phyloP scores from a whole-genome alignment of 2,113 vertebrate species.

The Crotalus horridus region DNA sequence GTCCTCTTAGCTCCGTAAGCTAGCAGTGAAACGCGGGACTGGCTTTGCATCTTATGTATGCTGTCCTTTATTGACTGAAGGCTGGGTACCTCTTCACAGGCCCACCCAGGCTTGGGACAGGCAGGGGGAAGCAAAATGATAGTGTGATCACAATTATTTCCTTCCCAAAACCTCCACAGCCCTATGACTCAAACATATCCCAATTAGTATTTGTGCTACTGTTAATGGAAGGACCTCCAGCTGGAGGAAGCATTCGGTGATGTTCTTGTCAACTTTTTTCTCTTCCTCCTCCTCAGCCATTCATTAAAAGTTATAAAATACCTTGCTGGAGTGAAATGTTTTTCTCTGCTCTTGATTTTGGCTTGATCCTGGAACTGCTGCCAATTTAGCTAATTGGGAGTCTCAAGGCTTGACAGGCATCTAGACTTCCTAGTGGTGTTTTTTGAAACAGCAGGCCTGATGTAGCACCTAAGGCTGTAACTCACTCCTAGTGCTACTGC shows the following conservation, averaged over 20 bases:
- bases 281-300: not conserved
- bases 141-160: not conserved
- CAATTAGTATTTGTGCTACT: not conserved
- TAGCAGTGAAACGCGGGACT: not conserved
- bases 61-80: not conserved
- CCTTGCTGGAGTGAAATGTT: not conserved
- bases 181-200: not conserved
- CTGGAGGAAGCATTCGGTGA: accelerated
- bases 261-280: not conserved
- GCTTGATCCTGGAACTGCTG: not conserved
- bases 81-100: not conserved
- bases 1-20: not conserved
- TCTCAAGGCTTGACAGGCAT: not conserved
- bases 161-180: not conserved
- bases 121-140: not conserved
- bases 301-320: slow-evolving; percentile 7
- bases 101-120: not conserved
- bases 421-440: no score
- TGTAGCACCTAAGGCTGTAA: not conserved
- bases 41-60: not conserved
- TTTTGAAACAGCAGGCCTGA: not conserved
- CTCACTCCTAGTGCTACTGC: not conserved
- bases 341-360: not conserved
- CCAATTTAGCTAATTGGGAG: slow-evolving; percentile 17
- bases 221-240: not conserved